Evolutionary conservation across 92 coral and sea anemone species (phyloP).

Genomic region (Bergia puertoricense): DNA sequence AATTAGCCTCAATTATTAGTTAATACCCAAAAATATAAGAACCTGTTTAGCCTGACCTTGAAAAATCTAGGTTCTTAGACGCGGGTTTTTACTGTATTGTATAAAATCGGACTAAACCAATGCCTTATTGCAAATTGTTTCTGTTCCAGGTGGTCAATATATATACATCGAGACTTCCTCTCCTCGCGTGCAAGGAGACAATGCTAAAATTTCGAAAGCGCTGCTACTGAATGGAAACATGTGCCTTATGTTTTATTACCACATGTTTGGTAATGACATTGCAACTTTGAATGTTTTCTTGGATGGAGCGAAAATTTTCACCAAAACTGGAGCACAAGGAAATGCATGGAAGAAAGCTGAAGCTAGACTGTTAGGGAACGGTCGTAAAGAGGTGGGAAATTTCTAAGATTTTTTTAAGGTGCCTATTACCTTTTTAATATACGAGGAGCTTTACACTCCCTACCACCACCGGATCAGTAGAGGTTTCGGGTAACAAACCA

Average conservation of each 20-base stretch:
- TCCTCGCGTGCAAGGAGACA: not conserved
- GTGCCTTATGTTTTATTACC: conserved; percentile 6
- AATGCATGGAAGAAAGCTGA: not conserved
- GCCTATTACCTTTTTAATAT: too few species aligned
- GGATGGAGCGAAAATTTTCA: not conserved
- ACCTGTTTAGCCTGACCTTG: too few species aligned
- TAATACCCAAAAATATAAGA: too few species aligned
- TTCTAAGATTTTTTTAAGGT: not conserved
- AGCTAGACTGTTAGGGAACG: not conserved
- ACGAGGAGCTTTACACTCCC: too few species aligned
- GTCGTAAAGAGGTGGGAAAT: not conserved
- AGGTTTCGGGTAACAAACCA: too few species aligned
- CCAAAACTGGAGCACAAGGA: not conserved
- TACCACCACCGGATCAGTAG: too few species aligned
- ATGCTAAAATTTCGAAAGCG: not conserved
- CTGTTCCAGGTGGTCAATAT: not conserved
- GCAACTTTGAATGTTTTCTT: not conserved
- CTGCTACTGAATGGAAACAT: not conserved
- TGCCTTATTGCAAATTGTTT: not conserved
- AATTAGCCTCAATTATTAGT: too few species aligned
- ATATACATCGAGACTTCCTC: conserved; percentile 11
- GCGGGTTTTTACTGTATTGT: too few species aligned
- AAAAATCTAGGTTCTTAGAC: too few species aligned
- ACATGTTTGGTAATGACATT: not conserved
- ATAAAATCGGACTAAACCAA: not conserved